A percentile compares a stretch with the other conserved stretches of the same genome.
Evolutionary conservation across 2,888 invertebrate species (phyloP).

Genomic region (Chalcosyrphus nemorum): DNA sequence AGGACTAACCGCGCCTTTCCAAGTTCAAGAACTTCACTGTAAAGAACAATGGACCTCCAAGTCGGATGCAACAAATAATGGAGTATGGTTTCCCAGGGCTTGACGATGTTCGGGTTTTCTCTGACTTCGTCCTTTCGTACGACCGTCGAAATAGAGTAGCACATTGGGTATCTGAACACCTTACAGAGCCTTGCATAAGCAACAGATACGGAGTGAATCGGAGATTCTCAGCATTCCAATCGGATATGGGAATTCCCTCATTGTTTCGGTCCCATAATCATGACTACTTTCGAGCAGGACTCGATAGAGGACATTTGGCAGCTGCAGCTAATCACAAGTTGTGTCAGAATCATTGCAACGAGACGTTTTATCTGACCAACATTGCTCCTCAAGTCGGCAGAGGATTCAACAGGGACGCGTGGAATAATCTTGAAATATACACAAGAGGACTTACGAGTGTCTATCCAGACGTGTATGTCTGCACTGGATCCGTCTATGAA

Average conservation of each 20-base stretch:
- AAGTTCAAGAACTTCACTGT: constrained; percentile 23
- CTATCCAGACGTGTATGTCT: constrained; percentile 91
- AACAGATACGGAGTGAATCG: constrained; percentile 87
- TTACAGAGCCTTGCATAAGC: constrained; percentile 88
- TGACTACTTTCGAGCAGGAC: constrained; percentile 95
- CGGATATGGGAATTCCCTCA: constrained; percentile 91
- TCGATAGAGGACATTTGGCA: constrained; percentile 97
- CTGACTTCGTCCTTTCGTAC: constrained; percentile 95
- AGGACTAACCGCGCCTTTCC: not conserved
- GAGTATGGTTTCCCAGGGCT: constrained; percentile 95
- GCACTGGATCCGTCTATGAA: constrained; percentile 94
- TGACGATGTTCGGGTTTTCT: constrained; percentile 92
- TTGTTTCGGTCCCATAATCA: constrained; percentile 90
- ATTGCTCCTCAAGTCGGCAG: constrained; percentile 97
- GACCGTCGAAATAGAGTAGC: constrained; percentile 93
- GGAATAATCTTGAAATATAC: constrained; percentile 93
- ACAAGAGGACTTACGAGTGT: constrained; percentile 88
- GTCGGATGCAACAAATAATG: constrained; percentile 89
- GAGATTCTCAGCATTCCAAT: constrained; percentile 89
- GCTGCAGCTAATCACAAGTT: constrained; percentile 96
- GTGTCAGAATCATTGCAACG: constrained; percentile 89
- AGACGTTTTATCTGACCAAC: constrained; percentile 96
- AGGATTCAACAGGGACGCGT: constrained; percentile 94
- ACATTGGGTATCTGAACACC: constrained; percentile 98
- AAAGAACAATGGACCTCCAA: not conserved